phyloP scores from a whole-genome alignment of 1,140 invertebrate genomes.

The Atta colombica region DNA sequence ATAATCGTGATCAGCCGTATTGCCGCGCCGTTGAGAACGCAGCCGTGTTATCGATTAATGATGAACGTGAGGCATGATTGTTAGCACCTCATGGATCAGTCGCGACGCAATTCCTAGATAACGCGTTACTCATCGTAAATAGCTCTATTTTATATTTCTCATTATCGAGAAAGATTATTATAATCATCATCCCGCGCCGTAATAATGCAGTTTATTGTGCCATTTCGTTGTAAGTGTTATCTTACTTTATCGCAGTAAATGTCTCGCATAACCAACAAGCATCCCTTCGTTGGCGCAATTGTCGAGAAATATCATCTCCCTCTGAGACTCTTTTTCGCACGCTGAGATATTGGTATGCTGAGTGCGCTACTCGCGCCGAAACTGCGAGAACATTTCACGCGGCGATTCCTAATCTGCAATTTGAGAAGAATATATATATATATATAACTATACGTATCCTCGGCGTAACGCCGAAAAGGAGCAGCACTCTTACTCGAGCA shows the following conservation, averaged over 20 bases:
- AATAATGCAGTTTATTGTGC: slow-evolving; percentile 12
- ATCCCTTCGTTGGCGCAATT: slow-evolving; percentile 21
- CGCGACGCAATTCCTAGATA: background rate
- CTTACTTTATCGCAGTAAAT: slow-evolving; percentile 22
- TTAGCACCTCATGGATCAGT: slow-evolving; percentile 75
- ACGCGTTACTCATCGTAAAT: background rate
- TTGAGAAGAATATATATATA: slow-evolving; percentile 49
- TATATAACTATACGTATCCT: slow-evolving; percentile 55
- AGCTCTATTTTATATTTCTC: slow-evolving; percentile 10
- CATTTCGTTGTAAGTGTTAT: slow-evolving; percentile 4
- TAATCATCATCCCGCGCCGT: slow-evolving; percentile 13
- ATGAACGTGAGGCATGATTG: slow-evolving; percentile 82
- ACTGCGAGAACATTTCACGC: background rate
- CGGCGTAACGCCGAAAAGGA: slow-evolving; percentile 64
- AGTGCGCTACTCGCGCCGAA: slow-evolving; percentile 2
- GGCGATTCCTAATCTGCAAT: slow-evolving; percentile 53
- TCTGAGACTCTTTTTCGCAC: background rate
- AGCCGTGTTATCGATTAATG: slow-evolving; percentile 74
- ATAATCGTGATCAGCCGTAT: slow-evolving; percentile 59
- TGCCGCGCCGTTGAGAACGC: slow-evolving; percentile 36
- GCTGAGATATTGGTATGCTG: background rate
- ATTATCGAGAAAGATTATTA: slow-evolving; percentile 48
- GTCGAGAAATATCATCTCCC: background rate
- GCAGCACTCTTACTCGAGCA: slow-evolving; percentile 72
- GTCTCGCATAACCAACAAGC: background rate